These are phyloP conservation scores for Eupithecia subumbrata DNA, from an alignment of 2,888 invertebrate species.

Conservation along the genomic window DNA sequence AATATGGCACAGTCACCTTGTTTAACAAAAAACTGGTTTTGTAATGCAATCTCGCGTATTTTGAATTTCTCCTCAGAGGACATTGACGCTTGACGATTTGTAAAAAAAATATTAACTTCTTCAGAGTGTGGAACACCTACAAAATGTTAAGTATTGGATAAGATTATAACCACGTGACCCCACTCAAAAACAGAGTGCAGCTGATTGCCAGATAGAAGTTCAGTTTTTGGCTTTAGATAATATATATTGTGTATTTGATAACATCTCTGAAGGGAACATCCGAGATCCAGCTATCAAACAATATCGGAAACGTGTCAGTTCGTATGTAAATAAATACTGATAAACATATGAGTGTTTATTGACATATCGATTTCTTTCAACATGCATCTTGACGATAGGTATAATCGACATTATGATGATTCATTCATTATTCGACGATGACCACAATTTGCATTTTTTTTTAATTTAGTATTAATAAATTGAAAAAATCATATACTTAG, in stretches of 20 bases:
- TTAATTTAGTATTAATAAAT: too few species aligned
- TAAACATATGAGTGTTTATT: background rate
- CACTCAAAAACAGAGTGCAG: background rate
- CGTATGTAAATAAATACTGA: background rate
- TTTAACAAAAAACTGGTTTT: background rate
- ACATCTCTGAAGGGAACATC: background rate
- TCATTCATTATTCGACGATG: background rate
- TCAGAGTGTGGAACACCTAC: background rate
- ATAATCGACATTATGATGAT: background rate
- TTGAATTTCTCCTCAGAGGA: background rate
- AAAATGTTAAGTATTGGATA: background rate
- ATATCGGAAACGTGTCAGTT: slow-evolving; percentile 1
- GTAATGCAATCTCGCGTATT: too few species aligned
- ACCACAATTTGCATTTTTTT: background rate
- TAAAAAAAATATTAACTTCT: background rate
- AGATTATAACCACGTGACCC: background rate
- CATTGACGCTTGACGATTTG: background rate
- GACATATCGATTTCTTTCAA: background rate
- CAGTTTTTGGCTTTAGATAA: background rate
- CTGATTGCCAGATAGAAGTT: background rate
- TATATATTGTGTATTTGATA: background rate
- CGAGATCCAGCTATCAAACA: background rate
- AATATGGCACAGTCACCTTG: background rate
- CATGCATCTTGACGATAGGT: background rate
- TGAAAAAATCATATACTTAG: too few species aligned